phyloP scores from a whole-genome alignment of 2,888 invertebrate genomes.

The Drosophila colorata region DNA sequence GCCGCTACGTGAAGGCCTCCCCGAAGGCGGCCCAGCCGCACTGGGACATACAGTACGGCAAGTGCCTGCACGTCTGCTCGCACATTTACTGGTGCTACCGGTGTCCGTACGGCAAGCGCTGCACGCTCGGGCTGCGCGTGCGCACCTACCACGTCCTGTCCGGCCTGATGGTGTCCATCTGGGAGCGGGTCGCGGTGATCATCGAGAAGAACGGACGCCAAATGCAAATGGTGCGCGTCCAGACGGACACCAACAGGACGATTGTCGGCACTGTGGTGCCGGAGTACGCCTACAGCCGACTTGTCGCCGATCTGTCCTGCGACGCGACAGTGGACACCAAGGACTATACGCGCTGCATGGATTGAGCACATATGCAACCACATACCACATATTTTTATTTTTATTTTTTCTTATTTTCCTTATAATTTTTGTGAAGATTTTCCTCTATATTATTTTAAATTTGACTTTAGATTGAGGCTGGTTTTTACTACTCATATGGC shows the following conservation, averaged over 20 bases:
- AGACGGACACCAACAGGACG: conserved; percentile 93
- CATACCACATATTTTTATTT: no score
- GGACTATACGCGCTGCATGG: neutral
- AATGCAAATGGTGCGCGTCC: conserved; percentile 98
- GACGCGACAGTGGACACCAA: conserved; percentile 88
- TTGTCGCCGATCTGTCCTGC: conserved; percentile 90
- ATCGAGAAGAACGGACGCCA: conserved; percentile 92
- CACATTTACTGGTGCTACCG: conserved; percentile 96
- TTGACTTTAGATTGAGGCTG: no score
- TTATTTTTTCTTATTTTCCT: no score
- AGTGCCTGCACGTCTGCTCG: conserved; percentile 93
- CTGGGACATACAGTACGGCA: conserved; percentile 95
- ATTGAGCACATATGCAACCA: no score
- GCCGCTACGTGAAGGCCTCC: conserved; percentile 93
- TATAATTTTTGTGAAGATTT: no score
- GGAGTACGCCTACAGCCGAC: conserved; percentile 93
- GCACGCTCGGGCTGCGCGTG: conserved; percentile 96
- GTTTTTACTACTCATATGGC: no score
- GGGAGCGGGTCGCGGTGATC: conserved; percentile 96
- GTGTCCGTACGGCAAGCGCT: conserved; percentile 92
- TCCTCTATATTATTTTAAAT: no score
- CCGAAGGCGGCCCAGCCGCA: conserved; percentile 92
- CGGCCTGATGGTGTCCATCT: conserved; percentile 98
- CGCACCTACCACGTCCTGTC: conserved; percentile 97
- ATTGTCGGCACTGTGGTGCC: conserved; percentile 97